A percentile compares a stretch with the other conserved stretches of the same genome.
These are phyloP conservation scores for Progne subis DNA, from an alignment of 2,113 vertebrate genomes.

Conservation along the genomic window DNA sequence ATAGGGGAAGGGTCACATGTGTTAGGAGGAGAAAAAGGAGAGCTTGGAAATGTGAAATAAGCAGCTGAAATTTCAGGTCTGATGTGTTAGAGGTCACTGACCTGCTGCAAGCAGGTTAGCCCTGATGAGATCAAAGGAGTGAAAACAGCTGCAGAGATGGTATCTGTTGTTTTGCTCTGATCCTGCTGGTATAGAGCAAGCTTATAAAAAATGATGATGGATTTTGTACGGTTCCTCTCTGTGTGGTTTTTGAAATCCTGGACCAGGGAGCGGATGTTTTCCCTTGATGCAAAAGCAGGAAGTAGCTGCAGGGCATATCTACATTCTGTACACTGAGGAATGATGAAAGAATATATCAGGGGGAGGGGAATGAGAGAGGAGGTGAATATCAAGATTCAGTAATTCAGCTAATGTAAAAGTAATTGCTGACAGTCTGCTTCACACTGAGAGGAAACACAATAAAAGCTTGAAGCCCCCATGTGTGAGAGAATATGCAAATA, in stretches of 20 bases:
- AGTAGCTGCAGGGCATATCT: conserved; percentile 24
- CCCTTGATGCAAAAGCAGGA: not conserved
- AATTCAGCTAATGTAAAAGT: conserved; percentile 54
- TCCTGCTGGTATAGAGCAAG: not conserved
- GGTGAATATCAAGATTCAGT: not conserved
- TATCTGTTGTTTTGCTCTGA: not conserved
- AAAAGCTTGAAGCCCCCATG: not conserved
- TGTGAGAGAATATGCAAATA: not conserved
- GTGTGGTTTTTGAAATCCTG: not conserved
- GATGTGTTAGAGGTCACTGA: conserved; percentile 35
- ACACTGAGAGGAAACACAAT: not conserved
- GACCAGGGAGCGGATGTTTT: not conserved
- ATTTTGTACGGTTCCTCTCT: not conserved
- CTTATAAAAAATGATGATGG: not conserved
- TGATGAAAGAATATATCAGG: conserved; percentile 12
- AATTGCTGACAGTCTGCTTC: conserved; percentile 25
- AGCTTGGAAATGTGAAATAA: not conserved
- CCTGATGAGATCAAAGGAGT: not conserved
- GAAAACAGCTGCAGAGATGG: not conserved
- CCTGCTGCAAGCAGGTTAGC: conserved; percentile 5
- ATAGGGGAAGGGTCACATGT: not conserved
- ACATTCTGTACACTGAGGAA: not conserved
- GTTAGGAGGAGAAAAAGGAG: not conserved
- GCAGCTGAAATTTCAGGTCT: conserved; percentile 35
- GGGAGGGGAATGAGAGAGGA: not conserved